These are phyloP conservation scores for Collichthys lucidus DNA, from an alignment of 2,113 vertebrate genomes.

Conservation along the genomic window DNA sequence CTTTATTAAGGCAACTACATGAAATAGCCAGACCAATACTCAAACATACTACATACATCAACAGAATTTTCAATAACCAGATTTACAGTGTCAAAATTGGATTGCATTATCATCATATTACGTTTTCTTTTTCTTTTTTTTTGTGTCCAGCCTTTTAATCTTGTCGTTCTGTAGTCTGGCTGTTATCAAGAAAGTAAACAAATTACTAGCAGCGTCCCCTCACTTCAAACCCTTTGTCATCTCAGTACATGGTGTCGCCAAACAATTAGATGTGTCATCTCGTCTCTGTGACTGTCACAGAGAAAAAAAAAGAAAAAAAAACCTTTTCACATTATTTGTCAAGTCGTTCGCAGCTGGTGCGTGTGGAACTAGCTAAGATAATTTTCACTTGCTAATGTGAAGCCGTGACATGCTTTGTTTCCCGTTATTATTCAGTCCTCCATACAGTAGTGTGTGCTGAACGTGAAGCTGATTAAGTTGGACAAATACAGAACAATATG, in stretches of 20 bases:
- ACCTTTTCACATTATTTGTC: slow-evolving; percentile 49
- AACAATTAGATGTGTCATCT: slow-evolving; percentile 41
- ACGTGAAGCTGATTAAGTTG: slow-evolving; percentile 59
- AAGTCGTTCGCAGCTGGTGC: slow-evolving; percentile 54
- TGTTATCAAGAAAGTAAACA: slow-evolving; percentile 45
- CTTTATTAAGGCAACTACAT: neutral
- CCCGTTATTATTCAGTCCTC: slow-evolving; percentile 44
- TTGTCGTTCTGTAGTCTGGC: neutral
- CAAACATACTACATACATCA: neutral
- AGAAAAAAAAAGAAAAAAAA: slow-evolving; percentile 8
- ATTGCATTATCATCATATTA: neutral
- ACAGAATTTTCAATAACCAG: neutral
- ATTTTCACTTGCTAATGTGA: slow-evolving; percentile 54
- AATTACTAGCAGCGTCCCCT: slow-evolving; percentile 25
- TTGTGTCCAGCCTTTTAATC: neutral
- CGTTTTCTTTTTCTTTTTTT: neutral
- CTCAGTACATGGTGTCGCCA: slow-evolving; percentile 8
- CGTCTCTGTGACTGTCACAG: neutral
- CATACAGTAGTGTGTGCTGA: slow-evolving; percentile 7
- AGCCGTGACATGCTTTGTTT: slow-evolving; percentile 45
- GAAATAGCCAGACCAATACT: neutral
- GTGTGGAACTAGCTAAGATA: slow-evolving; percentile 28
- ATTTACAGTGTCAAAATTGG: neutral
- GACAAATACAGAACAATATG: slow-evolving; percentile 42
- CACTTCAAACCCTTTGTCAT: slow-evolving; percentile 32